These are phyloP conservation scores for Cynoglossus semilaevis DNA, from an alignment of 2,113 vertebrate species.

Conservation along the genomic window DNA sequence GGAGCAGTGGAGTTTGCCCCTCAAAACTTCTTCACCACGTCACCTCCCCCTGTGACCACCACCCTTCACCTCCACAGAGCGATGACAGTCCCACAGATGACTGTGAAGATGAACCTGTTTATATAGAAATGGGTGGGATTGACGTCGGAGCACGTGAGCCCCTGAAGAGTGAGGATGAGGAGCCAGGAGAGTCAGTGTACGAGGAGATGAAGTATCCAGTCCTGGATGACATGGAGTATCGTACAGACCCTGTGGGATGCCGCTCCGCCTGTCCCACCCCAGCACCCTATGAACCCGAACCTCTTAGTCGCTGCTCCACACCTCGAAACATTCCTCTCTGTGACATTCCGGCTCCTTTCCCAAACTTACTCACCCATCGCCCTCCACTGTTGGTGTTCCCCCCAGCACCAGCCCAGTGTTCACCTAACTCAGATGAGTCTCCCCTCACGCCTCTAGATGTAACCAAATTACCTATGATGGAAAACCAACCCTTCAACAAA, in stretches of 20 bases:
- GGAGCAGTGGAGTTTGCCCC: conserved; percentile 73
- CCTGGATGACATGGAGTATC: conserved; percentile 86
- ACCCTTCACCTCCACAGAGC: conserved; percentile 78
- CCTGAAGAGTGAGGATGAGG: conserved; percentile 76
- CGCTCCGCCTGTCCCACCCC: conserved; percentile 92
- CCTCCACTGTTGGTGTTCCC: conserved; percentile 96
- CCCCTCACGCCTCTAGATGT: conserved; percentile 95
- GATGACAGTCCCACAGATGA: conserved; percentile 78
- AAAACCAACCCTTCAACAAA: conserved; percentile 91
- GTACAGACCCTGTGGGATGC: conserved; percentile 83
- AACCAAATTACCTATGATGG: conserved; percentile 87
- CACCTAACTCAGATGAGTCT: conserved; percentile 96
- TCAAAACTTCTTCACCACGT: conserved; percentile 55
- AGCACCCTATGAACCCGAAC: conserved; percentile 88
- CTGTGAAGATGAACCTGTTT: conserved; percentile 92
- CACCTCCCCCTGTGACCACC: conserved; percentile 70
- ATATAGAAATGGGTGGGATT: conserved; percentile 98
- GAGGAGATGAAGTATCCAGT: conserved; percentile 99
- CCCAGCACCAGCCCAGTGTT: conserved; percentile 92
- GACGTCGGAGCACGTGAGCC: conserved; percentile 76
- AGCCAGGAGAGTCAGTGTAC: conserved; percentile 93
- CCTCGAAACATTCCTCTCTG: conserved; percentile 87
- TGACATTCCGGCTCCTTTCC: conserved; percentile 96
- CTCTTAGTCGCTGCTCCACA: conserved; percentile 81
- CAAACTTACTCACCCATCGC: conserved; percentile 93